Percentiles rank a stretch among this genome's conserved stretches.
Evolutionary conservation across 1,140 invertebrate genomes (phyloP).

Genomic region (Papilio xuthus): DNA sequence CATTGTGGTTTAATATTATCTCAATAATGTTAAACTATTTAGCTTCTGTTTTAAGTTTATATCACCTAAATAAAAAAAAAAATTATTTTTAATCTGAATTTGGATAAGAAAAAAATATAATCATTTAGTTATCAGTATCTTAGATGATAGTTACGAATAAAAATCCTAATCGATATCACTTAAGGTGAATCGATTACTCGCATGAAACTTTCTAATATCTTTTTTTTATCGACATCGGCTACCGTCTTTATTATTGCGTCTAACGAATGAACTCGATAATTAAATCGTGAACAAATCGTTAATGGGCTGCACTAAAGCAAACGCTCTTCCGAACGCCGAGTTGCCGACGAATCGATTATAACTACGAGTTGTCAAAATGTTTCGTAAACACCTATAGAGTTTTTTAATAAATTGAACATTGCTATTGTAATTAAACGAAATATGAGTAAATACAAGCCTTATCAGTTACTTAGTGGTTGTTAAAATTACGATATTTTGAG

Average conservation of each 20-base stretch:
- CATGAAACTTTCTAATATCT: slow-evolving; percentile 15
- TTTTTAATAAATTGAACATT: background rate
- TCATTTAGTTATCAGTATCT: background rate
- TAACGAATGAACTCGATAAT: slow-evolving; percentile 21
- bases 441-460: too few relatives aligned
- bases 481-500: too few relatives aligned
- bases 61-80: background rate
- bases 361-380: background rate
- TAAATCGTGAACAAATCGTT: slow-evolving; percentile 24
- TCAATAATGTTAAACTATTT: slow-evolving; percentile 6
- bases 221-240: slow-evolving; percentile 3
- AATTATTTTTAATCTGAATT: background rate
- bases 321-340: background rate
- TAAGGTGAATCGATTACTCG: slow-evolving; percentile 17
- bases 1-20: slow-evolving; percentile 4
- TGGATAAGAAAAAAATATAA: background rate
- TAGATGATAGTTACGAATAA: background rate
- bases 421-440: background rate
- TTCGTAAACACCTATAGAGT: background rate
- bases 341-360: background rate
- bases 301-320: background rate
- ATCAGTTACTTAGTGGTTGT: too few relatives aligned
- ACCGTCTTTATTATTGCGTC: slow-evolving; percentile 24
- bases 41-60: background rate
- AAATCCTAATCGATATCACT: slow-evolving; percentile 4